Evolutionary conservation across 2,113 vertebrate genomes (phyloP), one percentile per base, ranked within the genome.

Genomic region (Ceyx cyanopectus): DNA sequence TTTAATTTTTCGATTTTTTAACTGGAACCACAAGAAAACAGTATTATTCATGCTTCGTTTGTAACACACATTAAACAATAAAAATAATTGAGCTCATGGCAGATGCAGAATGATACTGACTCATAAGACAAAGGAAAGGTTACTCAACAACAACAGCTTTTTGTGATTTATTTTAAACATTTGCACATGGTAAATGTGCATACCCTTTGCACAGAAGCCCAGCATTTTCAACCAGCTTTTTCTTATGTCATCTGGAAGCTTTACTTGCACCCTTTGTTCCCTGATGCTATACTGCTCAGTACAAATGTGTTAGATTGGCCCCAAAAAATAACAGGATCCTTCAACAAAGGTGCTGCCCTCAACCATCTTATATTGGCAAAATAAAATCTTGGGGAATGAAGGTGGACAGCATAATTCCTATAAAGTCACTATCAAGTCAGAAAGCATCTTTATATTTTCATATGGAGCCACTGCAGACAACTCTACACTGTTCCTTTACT

Each of bases 1-100:
- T 68, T 69, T 54, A 51, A 26, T 65, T 69, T 82, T 24, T 27
- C 51, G 41, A 65, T 51, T 58, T 91, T 95, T 89, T 51, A 92
- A 72, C 12, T 40, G 60, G 29, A 66, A 91, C 23, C 22, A 76
- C 2, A 0, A 85, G 30, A 66, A 87, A 48, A 81, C 29, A 77
- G 48, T 69, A 27, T 46, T 37, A 65, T 3, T 72, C 11, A 60
- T 14, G 12, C 60, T 60, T 18, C 22, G 65, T 26, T 34, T 78
- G 18, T n/a, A 86, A 80, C 14, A 30, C 8, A 54, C 19, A 48
- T 37, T 50, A 41, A 90, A 90, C 84, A 60, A 60, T 26, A 6
- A 60, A 84, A 85, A 37, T 10, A 24, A 45, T 1, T 5, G 15
- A 74, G 16, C 40, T 81, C 18, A 27, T 26, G 8, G 57, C 18